phyloP scores from a whole-genome alignment of 2,888 invertebrate genomes.

The Aquatica leii region DNA sequence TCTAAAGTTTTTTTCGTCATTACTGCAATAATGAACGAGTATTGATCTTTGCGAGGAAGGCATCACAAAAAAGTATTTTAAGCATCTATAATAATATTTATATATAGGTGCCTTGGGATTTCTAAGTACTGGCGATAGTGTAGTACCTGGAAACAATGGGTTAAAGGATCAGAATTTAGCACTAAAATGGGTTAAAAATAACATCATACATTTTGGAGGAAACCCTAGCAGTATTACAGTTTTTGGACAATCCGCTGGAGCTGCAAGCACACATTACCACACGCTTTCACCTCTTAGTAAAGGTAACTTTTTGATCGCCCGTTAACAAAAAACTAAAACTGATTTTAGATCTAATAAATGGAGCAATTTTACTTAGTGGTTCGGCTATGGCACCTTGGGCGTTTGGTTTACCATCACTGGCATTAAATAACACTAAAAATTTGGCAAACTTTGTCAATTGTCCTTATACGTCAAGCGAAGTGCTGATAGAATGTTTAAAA shows the following conservation, averaged over 20 bases:
- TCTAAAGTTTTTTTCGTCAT: too few relatives aligned
- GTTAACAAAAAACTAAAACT: not conserved
- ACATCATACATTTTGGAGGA: slow-evolving; percentile 58
- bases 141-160: slow-evolving; percentile 59
- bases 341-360: slow-evolving; percentile 44
- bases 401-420: slow-evolving; percentile 64
- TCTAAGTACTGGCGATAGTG: slow-evolving; percentile 52
- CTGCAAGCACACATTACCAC: slow-evolving; percentile 58
- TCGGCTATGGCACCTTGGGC: slow-evolving; percentile 65
- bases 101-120: slow-evolving; percentile 58
- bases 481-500: slow-evolving; percentile 70
- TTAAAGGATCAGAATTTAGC: slow-evolving; percentile 60
- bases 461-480: slow-evolving; percentile 61
- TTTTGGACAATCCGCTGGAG: slow-evolving; percentile 61
- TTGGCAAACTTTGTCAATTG: slow-evolving; percentile 71
- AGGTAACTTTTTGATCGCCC: slow-evolving; percentile 44
- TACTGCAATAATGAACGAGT: too few relatives aligned
- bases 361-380: slow-evolving; percentile 79
- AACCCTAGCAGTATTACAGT: slow-evolving; percentile 57
- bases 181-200: slow-evolving; percentile 56
- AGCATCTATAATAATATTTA: too few relatives aligned
- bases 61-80: too few relatives aligned
- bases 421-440: slow-evolving; percentile 66
- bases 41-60: too few relatives aligned
- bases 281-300: slow-evolving; percentile 58